Conservation (phyloP, 1,140 invertebrate species). For the Zeugodacus cucurbitae region DNA sequence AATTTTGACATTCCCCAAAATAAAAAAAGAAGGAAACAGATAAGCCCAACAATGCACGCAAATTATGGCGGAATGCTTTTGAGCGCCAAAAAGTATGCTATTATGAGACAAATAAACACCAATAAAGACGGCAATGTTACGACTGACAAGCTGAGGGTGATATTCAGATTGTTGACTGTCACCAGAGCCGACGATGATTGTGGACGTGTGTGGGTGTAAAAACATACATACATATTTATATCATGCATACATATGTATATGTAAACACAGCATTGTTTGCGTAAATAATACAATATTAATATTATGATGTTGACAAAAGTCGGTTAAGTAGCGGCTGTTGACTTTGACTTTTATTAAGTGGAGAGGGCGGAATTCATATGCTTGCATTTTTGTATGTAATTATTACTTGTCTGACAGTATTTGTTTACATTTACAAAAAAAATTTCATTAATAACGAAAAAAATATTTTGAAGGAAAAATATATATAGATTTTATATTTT, state of each 20-base stretch:
- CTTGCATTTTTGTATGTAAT: too few species aligned
- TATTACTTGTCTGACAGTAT: too few species aligned
- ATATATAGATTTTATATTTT: too few species aligned
- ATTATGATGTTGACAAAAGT: neutral
- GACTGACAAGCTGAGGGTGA: neutral
- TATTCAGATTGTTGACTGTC: too few species aligned
- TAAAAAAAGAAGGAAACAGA: too few species aligned
- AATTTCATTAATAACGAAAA: too few species aligned
- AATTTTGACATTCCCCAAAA: too few species aligned
- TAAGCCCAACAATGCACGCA: neutral
- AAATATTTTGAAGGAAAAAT: too few species aligned
- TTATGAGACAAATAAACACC: neutral
- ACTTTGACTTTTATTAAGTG: neutral
- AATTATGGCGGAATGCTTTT: neutral
- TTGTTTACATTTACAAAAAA: too few species aligned
- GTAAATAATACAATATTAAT: neutral
- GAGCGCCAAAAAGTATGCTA: neutral
- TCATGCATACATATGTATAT: neutral
- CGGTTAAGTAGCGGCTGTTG: neutral
- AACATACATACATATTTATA: neutral
- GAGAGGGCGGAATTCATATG: neutral
- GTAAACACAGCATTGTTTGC: neutral
- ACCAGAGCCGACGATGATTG: too few species aligned
- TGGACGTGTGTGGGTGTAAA: neutral
- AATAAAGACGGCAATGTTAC: neutral